A percentile compares a stretch with the other conserved stretches of the same genome.
Conservation (phyloP, 2,113 vertebrate genomes). For the Podocnemis expansa region DNA sequence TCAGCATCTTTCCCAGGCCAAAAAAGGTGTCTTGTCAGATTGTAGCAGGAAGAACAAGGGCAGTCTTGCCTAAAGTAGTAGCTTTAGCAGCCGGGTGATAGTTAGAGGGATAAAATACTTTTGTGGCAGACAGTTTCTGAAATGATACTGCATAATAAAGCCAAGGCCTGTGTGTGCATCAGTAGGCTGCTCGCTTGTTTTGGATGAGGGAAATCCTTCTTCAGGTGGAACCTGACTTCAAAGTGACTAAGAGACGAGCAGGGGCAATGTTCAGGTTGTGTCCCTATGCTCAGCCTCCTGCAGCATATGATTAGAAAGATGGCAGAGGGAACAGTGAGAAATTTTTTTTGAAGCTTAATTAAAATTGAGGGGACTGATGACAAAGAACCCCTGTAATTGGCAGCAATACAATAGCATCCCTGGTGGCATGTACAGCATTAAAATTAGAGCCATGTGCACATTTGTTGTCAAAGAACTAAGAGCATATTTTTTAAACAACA, state of each 20-base stretch:
- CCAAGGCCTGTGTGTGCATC: not conserved
- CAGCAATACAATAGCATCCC: not conserved
- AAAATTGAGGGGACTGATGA: not conserved
- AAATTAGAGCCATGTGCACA: not conserved
- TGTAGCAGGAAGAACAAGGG: not conserved
- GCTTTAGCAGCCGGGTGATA: not conserved
- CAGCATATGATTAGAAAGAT: not conserved
- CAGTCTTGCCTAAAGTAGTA: not conserved
- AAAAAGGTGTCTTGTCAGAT: not conserved
- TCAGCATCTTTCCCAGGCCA: not conserved
- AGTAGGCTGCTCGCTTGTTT: not conserved
- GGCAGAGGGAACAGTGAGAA: not conserved
- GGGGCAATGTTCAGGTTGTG: not conserved
- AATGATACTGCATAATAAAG: accelerated
- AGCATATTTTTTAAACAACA: not conserved
- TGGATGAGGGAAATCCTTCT: not conserved
- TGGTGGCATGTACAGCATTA: not conserved
- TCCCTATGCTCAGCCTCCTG: accelerated
- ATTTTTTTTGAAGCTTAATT: not conserved
- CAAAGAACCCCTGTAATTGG: not conserved
- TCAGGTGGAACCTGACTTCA: not conserved
- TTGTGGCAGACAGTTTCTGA: not conserved
- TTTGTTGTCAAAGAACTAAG: not conserved
- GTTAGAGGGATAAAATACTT: not conserved
- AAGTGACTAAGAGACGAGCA: not conserved